Conservation (phyloP, 2,113 vertebrate species). For the Ploceus nigricollis region DNA sequence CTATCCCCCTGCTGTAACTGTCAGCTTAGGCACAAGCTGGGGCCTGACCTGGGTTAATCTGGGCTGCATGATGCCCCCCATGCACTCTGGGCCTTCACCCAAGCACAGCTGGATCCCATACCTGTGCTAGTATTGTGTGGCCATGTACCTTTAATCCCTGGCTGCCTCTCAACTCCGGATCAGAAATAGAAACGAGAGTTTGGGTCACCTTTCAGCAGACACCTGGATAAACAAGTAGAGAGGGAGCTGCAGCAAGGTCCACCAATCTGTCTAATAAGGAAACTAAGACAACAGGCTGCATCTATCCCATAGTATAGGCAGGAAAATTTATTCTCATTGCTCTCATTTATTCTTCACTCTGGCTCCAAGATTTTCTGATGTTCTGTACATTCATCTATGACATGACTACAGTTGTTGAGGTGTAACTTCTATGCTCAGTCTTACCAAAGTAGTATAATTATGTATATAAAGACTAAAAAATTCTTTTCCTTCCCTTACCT, state of each 20-base stretch:
- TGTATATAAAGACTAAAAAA: neutral
- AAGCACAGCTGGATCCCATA: rapidly evolving
- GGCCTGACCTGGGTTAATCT: rapidly evolving
- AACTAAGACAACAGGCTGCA: neutral
- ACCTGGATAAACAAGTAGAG: neutral
- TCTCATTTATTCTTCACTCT: neutral
- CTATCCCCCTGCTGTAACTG: rapidly evolving
- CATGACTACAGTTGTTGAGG: neutral
- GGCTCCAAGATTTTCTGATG: neutral
- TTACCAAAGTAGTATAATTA: neutral
- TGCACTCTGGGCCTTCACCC: rapidly evolving
- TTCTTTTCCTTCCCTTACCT: neutral
- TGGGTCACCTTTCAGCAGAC: neutral
- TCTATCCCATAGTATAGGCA: neutral
- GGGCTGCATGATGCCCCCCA: neutral
- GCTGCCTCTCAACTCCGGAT: neutral
- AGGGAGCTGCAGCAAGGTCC: neutral
- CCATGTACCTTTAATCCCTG: neutral
- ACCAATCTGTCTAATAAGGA: neutral
- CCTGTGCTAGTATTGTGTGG: neutral
- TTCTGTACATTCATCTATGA: neutral
- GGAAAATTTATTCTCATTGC: neutral
- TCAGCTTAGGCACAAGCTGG: neutral
- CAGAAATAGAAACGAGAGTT: neutral
- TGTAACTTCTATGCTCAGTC: neutral